Conservation (phyloP, 1,140 invertebrate species). For the Polypedilum vanderplanki region DNA sequence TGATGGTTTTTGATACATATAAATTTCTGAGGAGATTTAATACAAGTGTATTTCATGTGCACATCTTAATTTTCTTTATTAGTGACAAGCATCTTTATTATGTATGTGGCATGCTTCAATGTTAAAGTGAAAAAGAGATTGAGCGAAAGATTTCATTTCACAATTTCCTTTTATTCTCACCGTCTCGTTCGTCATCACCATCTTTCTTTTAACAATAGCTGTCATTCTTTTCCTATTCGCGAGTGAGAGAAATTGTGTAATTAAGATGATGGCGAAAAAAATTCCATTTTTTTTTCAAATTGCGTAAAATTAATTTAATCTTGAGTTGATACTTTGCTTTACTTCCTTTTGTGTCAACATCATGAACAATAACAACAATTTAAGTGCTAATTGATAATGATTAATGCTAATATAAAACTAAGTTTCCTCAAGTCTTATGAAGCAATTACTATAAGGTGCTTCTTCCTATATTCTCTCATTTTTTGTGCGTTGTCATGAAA, state of each 20-base stretch:
- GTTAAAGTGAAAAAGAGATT: not conserved
- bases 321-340: too few relatives aligned
- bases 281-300: not conserved
- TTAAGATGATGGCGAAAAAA: not conserved
- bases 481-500: too few relatives aligned
- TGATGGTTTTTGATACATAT: not conserved
- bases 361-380: not conserved
- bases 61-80: not conserved
- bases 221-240: not conserved
- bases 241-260: not conserved
- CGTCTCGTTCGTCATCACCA: not conserved
- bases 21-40: not conserved
- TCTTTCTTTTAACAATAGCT: not conserved
- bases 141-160: not conserved
- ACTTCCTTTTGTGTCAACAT: not conserved
- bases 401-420: not conserved
- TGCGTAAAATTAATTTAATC: slow-evolving; percentile 1
- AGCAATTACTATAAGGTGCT: too few relatives aligned
- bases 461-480: too few relatives aligned
- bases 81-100: not conserved
- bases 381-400: slow-evolving; percentile 13
- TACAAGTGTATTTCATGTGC: not conserved
- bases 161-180: not conserved
- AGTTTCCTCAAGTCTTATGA: too few relatives aligned
- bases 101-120: not conserved